Evolutionary conservation across 2,888 invertebrate species (phyloP).

Genomic region (Neuroscelio doddi): DNA sequence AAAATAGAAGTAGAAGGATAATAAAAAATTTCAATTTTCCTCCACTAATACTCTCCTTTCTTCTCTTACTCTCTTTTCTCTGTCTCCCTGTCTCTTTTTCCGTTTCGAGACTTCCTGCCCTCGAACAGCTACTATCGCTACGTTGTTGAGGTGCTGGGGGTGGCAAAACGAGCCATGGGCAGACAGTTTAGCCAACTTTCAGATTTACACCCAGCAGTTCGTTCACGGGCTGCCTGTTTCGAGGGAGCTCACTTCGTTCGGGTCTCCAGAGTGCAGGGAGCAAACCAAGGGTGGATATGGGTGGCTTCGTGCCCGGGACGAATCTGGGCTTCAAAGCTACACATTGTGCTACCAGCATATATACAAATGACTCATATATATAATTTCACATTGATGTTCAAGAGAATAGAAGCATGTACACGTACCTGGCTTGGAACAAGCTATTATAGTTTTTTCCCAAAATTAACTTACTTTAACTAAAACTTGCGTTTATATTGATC

Average conservation of each 20-base stretch:
- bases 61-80: slow-evolving; percentile 2
- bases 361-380: slow-evolving; percentile 26
- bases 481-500: too few relatives aligned
- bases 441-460: too few relatives aligned
- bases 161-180: slow-evolving; percentile 52
- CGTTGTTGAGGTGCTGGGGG: slow-evolving; percentile 33
- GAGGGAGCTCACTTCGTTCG: slow-evolving; percentile 47
- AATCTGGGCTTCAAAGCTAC: slow-evolving; percentile 28
- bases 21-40: slow-evolving; percentile 31
- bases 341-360: slow-evolving; percentile 22
- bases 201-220: slow-evolving; percentile 66
- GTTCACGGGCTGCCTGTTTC: slow-evolving; percentile 62
- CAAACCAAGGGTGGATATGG: slow-evolving; percentile 40
- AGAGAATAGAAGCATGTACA: slow-evolving; percentile 6
- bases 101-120: slow-evolving; percentile 6
- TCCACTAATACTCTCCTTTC: slow-evolving; percentile 3
- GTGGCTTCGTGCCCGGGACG: slow-evolving; percentile 38
- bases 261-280: slow-evolving; percentile 38
- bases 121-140: slow-evolving; percentile 17
- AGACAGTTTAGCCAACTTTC: slow-evolving; percentile 67
- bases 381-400: background rate
- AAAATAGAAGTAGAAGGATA: slow-evolving; percentile 16
- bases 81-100: too few relatives aligned
- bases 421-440: background rate
- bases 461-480: too few relatives aligned